Evolutionary conservation across 2,797 vertebrate genomes (phyloP).

Genomic region (Rhabdophis nuchalis): DNA sequence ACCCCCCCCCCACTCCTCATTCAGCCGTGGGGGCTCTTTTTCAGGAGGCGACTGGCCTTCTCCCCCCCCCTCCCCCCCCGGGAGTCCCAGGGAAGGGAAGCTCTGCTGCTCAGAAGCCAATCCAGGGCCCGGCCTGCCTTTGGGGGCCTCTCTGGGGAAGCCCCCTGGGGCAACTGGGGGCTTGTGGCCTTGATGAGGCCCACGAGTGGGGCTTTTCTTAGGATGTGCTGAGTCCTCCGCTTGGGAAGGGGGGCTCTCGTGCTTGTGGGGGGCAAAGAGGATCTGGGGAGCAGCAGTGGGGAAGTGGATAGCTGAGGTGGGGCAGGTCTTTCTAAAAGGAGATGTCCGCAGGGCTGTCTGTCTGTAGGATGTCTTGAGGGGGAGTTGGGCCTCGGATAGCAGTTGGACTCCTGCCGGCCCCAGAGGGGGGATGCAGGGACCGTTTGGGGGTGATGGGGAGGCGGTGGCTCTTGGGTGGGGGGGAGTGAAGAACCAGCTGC

Average conservation of each 20-base stretch:
- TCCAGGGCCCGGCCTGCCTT: slow-evolving; percentile 60
- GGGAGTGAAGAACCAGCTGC: not conserved
- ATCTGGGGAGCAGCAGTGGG: slow-evolving; percentile 33
- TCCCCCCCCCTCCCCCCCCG: not conserved
- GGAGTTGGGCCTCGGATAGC: not conserved
- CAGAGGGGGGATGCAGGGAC: not conserved
- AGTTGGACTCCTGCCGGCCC: not conserved
- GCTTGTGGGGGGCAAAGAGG: slow-evolving; percentile 47
- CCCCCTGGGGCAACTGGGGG: slow-evolving; percentile 19
- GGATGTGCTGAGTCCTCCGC: slow-evolving; percentile 24
- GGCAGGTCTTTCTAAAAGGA: not conserved
- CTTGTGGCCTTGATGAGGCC: slow-evolving; percentile 37
- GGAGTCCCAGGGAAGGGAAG: slow-evolving; percentile 40
- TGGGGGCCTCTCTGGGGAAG: slow-evolving; percentile 45
- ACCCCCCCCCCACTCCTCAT: not conserved
- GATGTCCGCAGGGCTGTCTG: not conserved
- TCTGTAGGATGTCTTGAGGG: too few relatives aligned
- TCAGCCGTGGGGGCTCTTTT: not conserved
- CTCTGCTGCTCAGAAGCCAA: slow-evolving; percentile 37
- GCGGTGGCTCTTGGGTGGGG: not conserved
- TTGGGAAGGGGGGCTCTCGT: slow-evolving; percentile 48
- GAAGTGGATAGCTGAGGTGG: not conserved
- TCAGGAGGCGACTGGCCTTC: not conserved
- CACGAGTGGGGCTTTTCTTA: slow-evolving; percentile 55
- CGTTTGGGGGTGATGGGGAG: not conserved